phyloP scores from a whole-genome alignment of 2,797 vertebrate genomes.

The Stomatorhinus walkeri region DNA sequence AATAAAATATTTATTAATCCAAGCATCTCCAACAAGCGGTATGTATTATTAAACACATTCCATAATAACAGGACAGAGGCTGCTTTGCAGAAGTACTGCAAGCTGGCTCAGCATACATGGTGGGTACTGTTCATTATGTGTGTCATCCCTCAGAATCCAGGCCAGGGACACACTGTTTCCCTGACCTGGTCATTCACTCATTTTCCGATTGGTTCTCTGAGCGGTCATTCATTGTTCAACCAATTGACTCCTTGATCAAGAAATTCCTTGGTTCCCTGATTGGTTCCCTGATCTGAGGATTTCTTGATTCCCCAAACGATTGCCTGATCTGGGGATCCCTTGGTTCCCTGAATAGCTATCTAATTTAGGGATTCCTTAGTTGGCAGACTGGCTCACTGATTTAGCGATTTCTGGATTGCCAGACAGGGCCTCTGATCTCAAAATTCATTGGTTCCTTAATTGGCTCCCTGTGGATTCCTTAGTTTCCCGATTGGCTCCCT shows the following conservation, averaged over 20 bases:
- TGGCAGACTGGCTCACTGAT: not conserved
- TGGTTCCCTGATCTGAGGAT: not conserved
- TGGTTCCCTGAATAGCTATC: not conserved
- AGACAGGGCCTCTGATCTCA: not conserved
- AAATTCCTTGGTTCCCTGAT: not conserved
- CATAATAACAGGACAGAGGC: not conserved
- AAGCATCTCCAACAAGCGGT: not conserved
- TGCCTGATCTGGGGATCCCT: not conserved
- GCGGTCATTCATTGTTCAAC: not conserved
- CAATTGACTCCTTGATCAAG: not conserved
- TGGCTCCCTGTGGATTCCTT: not conserved
- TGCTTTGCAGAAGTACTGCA: not conserved
- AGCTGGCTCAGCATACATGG: not conserved
- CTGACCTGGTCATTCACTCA: not conserved
- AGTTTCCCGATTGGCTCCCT: not conserved
- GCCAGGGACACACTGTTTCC: not conserved
- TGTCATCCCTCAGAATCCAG: not conserved
- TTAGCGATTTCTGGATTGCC: not conserved
- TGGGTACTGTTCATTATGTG: not conserved
- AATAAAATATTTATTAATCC: slow-evolving; percentile 1
- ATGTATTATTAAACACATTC: not conserved
- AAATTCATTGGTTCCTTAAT: not conserved
- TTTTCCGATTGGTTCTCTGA: not conserved
- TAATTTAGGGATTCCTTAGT: not conserved
- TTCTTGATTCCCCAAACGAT: not conserved